Base-by-base conservation (phyloP, 2,113 vertebrate genomes). In the Sylvia atricapilla region DNA sequence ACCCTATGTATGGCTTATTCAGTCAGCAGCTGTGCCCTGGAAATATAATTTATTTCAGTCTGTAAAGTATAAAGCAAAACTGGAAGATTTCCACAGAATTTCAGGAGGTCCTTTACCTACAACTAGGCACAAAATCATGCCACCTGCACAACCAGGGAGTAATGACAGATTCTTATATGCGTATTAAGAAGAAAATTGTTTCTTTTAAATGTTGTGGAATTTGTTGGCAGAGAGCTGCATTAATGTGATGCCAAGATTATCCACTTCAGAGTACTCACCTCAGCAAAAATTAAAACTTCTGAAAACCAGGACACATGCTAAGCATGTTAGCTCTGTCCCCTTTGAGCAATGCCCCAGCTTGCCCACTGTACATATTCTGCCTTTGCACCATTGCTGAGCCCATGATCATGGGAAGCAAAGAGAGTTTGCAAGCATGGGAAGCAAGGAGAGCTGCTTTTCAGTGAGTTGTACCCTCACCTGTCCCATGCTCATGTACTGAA, bases 221-320 rank as follows among this genome's bases (percentile, higher is more conserved):
- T 79, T 85, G 30, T 66, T 68, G 60, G 53, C 43, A 63, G 80
- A 82, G 18, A 55, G 37, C 27, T 18, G 13, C 23, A 49, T 84
- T 91, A 84, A 59, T 43, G 16, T 2, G 0, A 15, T 59, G 39
- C 84, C 69, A 94, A 79, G 66, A 75, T 20, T 52, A 47, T 0
- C 0, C 22, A 50, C 56, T 81, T 77, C 35, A 56, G 69, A 84
- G 13, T 72, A 60, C 35, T 60, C 33, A 85, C 39, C 62, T 95
- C 84, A 93, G 84, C 39, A 94, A 91, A 87, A 89, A 7, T 15
- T 78, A 22, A 70, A 81, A 67, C 33, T 70, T 82, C 27, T 82
- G 81, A 63, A 84, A 93, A 82, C 14, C 23, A 46, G 30, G 47
- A 56, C 69, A 78, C 43, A n/a, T 64, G 19, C 4, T 55, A 63